Evolutionary conservation across 2,797 vertebrate species (phyloP).

Genomic region (Gallinago stenura): DNA sequence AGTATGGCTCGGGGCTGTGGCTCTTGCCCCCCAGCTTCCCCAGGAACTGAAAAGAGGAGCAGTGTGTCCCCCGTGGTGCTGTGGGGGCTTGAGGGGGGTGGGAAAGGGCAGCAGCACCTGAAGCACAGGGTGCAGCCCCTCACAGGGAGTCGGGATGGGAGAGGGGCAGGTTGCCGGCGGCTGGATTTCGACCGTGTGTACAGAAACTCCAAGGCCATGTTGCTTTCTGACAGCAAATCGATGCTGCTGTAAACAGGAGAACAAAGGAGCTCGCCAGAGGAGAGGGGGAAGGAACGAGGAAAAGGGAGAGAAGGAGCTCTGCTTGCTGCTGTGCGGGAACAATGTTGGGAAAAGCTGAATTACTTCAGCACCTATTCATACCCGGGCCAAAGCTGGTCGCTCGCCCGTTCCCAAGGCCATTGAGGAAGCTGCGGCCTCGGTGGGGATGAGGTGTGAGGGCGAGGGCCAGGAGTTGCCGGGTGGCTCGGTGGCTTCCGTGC

Average conservation of each 20-base stretch:
- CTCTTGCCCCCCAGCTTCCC: fast-evolving
- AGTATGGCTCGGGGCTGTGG: fast-evolving
- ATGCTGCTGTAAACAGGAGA: constrained; percentile 65
- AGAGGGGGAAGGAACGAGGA: constrained; percentile 56
- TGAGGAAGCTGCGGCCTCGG: neutral
- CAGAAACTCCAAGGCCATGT: constrained; percentile 51
- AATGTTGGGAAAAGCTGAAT: constrained; percentile 53
- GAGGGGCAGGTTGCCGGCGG: neutral
- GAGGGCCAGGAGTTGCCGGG: neutral
- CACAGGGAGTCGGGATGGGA: fast-evolving
- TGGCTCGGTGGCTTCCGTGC: neutral
- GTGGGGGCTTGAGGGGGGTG: neutral
- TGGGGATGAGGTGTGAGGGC: neutral
- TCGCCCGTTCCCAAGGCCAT: neutral
- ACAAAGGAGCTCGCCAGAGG: constrained; percentile 61
- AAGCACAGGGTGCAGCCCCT: neutral
- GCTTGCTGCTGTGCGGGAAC: neutral
- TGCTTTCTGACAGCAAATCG: constrained; percentile 69
- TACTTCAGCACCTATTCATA: neutral
- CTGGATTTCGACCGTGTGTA: neutral
- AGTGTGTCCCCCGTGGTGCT: fast-evolving
- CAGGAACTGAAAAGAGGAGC: neutral
- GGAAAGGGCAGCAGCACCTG: neutral
- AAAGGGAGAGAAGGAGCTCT: constrained; percentile 45
- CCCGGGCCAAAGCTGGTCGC: neutral